phyloP scores from a whole-genome alignment of 1,140 invertebrate genomes.

The Copidosoma floridanum region DNA sequence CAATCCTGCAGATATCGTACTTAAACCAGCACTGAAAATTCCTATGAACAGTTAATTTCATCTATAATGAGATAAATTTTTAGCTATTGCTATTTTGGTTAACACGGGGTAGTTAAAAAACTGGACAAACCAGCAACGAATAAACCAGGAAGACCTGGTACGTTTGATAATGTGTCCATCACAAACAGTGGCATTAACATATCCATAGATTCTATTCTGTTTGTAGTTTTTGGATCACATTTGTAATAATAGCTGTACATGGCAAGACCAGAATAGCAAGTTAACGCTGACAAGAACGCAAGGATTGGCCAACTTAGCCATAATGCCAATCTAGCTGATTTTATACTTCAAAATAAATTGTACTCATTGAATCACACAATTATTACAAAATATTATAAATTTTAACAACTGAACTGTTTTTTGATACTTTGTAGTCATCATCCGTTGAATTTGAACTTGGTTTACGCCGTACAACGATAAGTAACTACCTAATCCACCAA shows the following conservation, averaged over 20 bases:
- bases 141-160: conserved; percentile 74
- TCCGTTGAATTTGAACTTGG: conserved; percentile 84
- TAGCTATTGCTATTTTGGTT: too few relatives aligned
- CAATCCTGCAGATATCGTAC: conserved; percentile 80
- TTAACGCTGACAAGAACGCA: conserved; percentile 65
- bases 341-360: conserved; percentile 59
- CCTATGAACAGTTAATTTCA: conserved; percentile 47
- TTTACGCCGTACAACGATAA: conserved; percentile 79
- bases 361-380: background rate
- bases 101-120: background rate
- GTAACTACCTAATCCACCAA: conserved; percentile 78
- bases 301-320: conserved; percentile 74
- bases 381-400: too few relatives aligned
- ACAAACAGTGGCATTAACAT: conserved; percentile 77
- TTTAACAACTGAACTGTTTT: background rate
- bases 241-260: conserved; percentile 73
- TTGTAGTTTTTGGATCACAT: conserved; percentile 70
- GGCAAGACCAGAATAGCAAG: conserved; percentile 75
- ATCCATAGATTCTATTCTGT: conserved; percentile 58
- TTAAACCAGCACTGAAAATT: conserved; percentile 81
- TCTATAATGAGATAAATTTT: too few relatives aligned
- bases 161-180: conserved; percentile 67
- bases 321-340: conserved; percentile 63
- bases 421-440: conserved; percentile 69
- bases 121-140: conserved; percentile 67